Evolutionary conservation across 2,113 vertebrate species (phyloP).

Genomic region (Rostratula benghalensis): DNA sequence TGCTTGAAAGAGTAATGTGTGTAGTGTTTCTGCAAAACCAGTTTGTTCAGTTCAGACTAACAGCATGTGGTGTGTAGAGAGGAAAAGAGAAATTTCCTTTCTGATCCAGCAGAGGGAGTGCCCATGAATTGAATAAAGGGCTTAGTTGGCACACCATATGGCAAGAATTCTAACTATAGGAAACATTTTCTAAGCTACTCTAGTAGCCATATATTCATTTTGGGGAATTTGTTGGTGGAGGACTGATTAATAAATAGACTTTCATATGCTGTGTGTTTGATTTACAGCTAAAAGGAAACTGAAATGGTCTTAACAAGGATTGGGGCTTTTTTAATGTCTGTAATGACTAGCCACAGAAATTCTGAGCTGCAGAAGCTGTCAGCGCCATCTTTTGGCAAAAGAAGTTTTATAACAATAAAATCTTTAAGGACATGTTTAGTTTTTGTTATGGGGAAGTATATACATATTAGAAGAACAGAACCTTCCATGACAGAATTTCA

Average conservation of each 20-base stretch:
- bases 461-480: not conserved
- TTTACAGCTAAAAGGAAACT: not conserved
- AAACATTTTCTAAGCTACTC: not conserved
- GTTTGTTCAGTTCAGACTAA: not conserved
- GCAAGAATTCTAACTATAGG: not conserved
- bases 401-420: not conserved
- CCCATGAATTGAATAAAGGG: not conserved
- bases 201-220: not conserved
- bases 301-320: not conserved
- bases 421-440: not conserved
- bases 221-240: not conserved
- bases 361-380: not conserved
- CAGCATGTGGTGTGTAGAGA: not conserved
- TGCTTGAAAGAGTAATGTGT: not conserved
- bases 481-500: not conserved
- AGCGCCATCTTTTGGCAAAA: not conserved
- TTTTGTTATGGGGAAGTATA: not conserved
- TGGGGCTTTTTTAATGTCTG: not conserved
- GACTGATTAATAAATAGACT: not conserved
- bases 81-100: not conserved
- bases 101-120: not conserved
- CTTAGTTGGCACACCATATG: not conserved
- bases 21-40: not conserved
- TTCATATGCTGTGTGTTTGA: not conserved
- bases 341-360: not conserved